Evolutionary conservation across 2,113 vertebrate genomes (phyloP), one percentile per base, ranked within the genome.

Genomic region (Melozone crissalis): DNA sequence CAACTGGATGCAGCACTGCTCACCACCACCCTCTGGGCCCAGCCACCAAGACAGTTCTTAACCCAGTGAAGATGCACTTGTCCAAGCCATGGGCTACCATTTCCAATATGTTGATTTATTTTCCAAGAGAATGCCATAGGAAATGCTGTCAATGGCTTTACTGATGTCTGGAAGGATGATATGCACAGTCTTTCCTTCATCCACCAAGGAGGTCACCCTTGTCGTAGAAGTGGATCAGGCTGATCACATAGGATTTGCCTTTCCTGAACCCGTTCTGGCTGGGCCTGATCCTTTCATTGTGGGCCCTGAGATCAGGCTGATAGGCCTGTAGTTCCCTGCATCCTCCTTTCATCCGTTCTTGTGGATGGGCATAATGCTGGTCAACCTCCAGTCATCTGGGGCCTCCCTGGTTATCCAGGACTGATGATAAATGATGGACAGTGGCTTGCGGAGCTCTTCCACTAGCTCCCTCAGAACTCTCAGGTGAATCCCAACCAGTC

Each of bases 41-140:
- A 0, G 5, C 17, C 30, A 11, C 22, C 14, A 35, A 58, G 28
- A 5, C n/a, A n/a, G n/a, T 7, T 68, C 17, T 3, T 39, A 15
- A 58, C 3, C 18, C 28, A 22, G n/a, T 3, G 11, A 5, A 41
- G n/a, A 21, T n/a, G 15, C 18, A 2, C 11, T 37, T 59, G 13
- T 49, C 18, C 43, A 41, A 58, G 22, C n/a, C 2, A 0, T 7
- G 10, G 27, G 17, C 22, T 27, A 14, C 6, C 22, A 26, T 49
- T 49, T 49, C 24, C 49, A 49, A 49, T 26, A 49, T 49, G 49
- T 26, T 49, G 49, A 49, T 49, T 49, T 49, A 49, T 47, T 58
- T 21, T 21, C 16, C 51, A 27, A 22, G 21, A 68, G 16, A 10
- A 10, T 58, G 7, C 28, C 11, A 6, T 27, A 11, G 13, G 63